Percentiles rank a stretch among this genome's conserved stretches.
phyloP scores from a whole-genome alignment of 2,888 invertebrate species.

The Mesochorus sp. region DNA sequence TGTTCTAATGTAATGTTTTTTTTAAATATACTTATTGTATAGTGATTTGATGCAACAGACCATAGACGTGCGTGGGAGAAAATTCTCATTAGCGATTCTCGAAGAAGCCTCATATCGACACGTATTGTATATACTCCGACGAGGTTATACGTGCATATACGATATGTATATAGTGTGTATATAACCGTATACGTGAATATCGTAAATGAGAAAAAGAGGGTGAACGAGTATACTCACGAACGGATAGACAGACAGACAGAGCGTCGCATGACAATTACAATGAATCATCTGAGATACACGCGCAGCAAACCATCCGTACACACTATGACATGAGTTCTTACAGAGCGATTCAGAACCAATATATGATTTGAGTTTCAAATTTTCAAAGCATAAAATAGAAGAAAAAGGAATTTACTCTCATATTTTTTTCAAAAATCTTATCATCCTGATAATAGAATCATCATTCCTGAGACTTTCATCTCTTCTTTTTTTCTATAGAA shows the following conservation, averaged over 20 bases:
- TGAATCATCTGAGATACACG: conserved; percentile 75
- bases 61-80: conserved; percentile 54
- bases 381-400: no score
- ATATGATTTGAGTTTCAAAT: neutral
- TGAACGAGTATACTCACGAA: conserved; percentile 59
- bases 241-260: conserved; percentile 62
- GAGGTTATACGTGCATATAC: conserved; percentile 38
- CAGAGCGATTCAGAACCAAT: conserved; percentile 42
- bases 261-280: conserved; percentile 74
- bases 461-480: no score
- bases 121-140: conserved; percentile 39
- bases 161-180: conserved; percentile 34
- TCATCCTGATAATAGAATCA: neutral
- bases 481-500: no score
- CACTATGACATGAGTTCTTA: conserved; percentile 30
- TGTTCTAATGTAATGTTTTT: no score
- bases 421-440: neutral
- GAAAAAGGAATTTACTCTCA: neutral
- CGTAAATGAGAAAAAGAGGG: conserved; percentile 48
- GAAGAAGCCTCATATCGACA: conserved; percentile 56
- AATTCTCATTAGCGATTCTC: conserved; percentile 61
- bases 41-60: neutral
- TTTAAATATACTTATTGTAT: no score
- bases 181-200: conserved; percentile 34
- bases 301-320: conserved; percentile 60